Evolutionary conservation across 2,888 invertebrate genomes (phyloP).

Genomic region (Drosophila mettleri): DNA sequence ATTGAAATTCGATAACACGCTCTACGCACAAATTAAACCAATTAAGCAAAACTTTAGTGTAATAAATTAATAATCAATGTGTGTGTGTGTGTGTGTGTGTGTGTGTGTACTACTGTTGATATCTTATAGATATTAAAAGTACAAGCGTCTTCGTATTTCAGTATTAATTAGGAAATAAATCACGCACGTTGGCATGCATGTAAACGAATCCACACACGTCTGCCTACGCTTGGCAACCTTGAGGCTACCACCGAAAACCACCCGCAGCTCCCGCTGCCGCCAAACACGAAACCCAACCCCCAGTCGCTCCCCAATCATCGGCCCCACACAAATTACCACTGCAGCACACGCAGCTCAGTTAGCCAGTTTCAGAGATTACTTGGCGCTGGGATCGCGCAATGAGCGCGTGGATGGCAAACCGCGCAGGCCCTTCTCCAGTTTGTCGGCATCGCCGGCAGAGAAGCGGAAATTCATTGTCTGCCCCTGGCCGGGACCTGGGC

Average conservation of each 20-base stretch:
- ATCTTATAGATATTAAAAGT: constrained; percentile 78
- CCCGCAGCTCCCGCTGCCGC: neutral
- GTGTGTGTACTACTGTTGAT: constrained; percentile 30
- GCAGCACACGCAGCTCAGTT: neutral
- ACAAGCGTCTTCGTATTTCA: constrained; percentile 79
- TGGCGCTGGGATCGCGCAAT: constrained; percentile 85
- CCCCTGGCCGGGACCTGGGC: constrained; percentile 36
- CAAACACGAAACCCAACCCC: neutral
- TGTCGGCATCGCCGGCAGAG: constrained; percentile 89
- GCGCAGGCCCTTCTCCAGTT: constrained; percentile 86
- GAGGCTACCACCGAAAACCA: constrained; percentile 7
- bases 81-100: constrained; percentile 5
- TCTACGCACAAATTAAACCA: constrained; percentile 20
- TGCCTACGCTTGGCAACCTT: constrained; percentile 37
- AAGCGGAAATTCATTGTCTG: constrained; percentile 86
- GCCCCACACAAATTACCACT: constrained; percentile 11
- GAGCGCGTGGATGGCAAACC: constrained; percentile 89
- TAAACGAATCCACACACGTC: constrained; percentile 32
- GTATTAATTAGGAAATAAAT: constrained; percentile 77
- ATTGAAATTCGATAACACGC: constrained; percentile 11
- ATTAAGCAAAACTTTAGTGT: constrained; percentile 28
- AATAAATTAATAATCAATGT: constrained; percentile 37
- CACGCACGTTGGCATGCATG: constrained; percentile 60
- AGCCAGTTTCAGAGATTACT: constrained; percentile 39
- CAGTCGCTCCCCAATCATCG: neutral